phyloP scores from a whole-genome alignment of 2,797 vertebrate genomes.

The Enoplosus armatus region DNA sequence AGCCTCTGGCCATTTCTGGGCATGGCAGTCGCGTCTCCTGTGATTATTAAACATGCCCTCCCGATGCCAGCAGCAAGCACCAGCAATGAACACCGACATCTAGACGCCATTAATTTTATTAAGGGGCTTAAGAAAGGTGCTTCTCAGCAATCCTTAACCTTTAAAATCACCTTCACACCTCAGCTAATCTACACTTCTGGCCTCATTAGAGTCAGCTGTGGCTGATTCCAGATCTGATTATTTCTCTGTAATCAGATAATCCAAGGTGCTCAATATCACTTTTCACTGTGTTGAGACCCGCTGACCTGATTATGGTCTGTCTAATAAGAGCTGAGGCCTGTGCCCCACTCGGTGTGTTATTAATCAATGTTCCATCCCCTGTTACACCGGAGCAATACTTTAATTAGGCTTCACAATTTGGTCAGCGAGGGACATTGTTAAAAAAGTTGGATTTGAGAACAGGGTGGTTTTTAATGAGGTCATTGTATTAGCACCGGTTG shows the following conservation, averaged over 20 bases:
- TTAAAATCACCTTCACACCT: slow-evolving; percentile 66
- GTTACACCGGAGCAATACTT: slow-evolving; percentile 26
- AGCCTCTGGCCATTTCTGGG: slow-evolving; percentile 32
- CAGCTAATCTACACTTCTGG: slow-evolving; percentile 57
- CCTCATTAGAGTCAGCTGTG: slow-evolving; percentile 60
- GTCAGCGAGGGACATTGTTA: slow-evolving; percentile 32
- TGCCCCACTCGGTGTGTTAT: slow-evolving; percentile 44
- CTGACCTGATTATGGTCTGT: slow-evolving; percentile 65
- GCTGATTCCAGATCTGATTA: slow-evolving; percentile 67
- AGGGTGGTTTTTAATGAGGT: slow-evolving; percentile 41
- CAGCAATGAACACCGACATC: slow-evolving; percentile 44
- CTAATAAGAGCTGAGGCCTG: slow-evolving; percentile 61
- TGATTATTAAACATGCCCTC: slow-evolving; percentile 52
- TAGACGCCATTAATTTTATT: slow-evolving; percentile 51
- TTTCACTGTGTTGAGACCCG: slow-evolving; percentile 45
- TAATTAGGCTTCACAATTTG: slow-evolving; percentile 56
- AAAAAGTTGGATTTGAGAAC: slow-evolving; percentile 29
- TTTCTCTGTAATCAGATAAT: slow-evolving; percentile 70
- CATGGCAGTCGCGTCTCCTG: slow-evolving; percentile 22
- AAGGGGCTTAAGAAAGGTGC: slow-evolving; percentile 46
- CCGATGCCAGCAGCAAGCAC: slow-evolving; percentile 12
- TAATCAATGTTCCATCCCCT: slow-evolving; percentile 62
- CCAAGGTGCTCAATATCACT: slow-evolving; percentile 62
- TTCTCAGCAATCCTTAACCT: slow-evolving; percentile 70
- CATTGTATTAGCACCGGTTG: not conserved